A percentile compares a stretch with the other conserved stretches of the same genome.
These are phyloP conservation scores for Beris morrisii DNA, from an alignment of 2,888 invertebrate genomes.

Conservation along the genomic window DNA sequence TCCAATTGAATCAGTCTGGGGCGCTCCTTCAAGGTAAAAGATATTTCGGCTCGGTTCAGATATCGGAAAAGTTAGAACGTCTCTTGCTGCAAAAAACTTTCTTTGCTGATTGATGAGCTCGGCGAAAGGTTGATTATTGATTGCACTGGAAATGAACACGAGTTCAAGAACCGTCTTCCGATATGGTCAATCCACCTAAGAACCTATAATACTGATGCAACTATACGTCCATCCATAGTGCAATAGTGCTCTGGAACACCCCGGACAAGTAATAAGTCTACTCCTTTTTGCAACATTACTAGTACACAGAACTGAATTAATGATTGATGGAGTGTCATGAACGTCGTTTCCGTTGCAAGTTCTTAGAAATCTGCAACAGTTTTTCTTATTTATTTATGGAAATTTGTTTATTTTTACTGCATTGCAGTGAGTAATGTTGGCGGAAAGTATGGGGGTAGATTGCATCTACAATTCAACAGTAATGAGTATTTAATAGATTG, in stretches of 20 bases:
- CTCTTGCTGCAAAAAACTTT: no score
- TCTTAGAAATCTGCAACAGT: constrained; percentile 24
- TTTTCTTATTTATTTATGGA: constrained; percentile 28
- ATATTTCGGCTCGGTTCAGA: no score
- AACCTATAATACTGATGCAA: background rate
- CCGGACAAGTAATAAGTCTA: constrained; percentile 13
- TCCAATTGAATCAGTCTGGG: no score
- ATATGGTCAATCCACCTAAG: background rate
- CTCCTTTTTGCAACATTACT: background rate
- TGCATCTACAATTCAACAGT: constrained; percentile 21
- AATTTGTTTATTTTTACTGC: constrained; percentile 25
- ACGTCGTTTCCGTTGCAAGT: constrained; percentile 28
- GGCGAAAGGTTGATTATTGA: no score
- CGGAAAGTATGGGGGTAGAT: no score
- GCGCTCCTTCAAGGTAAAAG: no score
- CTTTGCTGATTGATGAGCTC: no score
- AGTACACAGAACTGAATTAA: constrained; percentile 19
- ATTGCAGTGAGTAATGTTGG: constrained; percentile 1
- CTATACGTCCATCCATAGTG: background rate
- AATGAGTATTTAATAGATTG: constrained; percentile 27
- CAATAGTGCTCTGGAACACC: constrained; percentile 5
- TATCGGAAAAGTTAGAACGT: no score
- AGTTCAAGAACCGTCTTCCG: no score
- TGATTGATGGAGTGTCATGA: constrained; percentile 32
- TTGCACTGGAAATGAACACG: no score